Conservation (phyloP, 2,888 invertebrate species). For the Harpalus rubripes region DNA sequence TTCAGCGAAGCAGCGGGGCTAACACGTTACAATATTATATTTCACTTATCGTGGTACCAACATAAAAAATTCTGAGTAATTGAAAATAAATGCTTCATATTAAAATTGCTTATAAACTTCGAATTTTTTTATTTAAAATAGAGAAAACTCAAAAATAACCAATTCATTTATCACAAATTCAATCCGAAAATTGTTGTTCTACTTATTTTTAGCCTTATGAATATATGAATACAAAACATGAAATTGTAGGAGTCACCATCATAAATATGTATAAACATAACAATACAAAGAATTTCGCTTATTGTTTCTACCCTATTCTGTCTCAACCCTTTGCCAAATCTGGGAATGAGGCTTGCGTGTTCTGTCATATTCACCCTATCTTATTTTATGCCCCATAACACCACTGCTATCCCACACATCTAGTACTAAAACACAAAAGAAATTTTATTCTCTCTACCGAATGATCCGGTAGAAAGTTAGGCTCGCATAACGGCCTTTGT, state of each 20-base stretch:
- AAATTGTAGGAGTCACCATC: neutral
- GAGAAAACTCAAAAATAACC: neutral
- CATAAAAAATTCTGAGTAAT: too few relatives aligned
- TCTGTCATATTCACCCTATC: neutral
- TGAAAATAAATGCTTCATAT: too few relatives aligned
- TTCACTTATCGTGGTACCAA: too few relatives aligned
- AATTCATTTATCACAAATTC: neutral
- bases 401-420: neutral
- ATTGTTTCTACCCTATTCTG: neutral
- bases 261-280: slow-evolving; percentile 3
- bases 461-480: slow-evolving; percentile 41
- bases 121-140: neutral
- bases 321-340: neutral
- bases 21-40: too few relatives aligned
- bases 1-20: too few relatives aligned
- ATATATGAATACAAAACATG: neutral
- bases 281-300: neutral
- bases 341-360: neutral
- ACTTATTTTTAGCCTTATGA: neutral
- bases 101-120: neutral
- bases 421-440: neutral
- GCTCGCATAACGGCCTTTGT: slow-evolving; percentile 28
- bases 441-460: slow-evolving; percentile 2
- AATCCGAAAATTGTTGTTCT: neutral
- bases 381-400: slow-evolving; percentile 2